Conservation (phyloP, 2,888 invertebrate genomes). For the Leucophenga montana region DNA sequence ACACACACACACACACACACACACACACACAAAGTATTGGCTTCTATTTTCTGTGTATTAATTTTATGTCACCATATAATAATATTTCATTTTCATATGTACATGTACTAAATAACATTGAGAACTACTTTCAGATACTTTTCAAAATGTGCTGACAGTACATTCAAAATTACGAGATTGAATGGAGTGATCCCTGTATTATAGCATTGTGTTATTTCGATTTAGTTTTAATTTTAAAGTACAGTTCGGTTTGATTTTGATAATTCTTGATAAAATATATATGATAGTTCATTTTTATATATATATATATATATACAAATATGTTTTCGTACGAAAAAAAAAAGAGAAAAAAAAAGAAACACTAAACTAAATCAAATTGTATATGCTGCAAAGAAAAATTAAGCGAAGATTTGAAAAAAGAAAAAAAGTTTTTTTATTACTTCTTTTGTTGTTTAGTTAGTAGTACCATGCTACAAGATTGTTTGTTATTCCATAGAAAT, state of each 20-base stretch:
- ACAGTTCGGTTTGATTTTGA: not conserved
- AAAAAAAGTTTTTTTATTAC: too few species aligned
- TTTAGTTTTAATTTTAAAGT: too few species aligned
- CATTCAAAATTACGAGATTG: not conserved
- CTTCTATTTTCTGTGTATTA: not conserved
- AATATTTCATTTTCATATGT: slow-evolving; percentile 15
- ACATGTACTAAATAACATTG: not conserved
- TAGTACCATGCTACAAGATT: too few species aligned
- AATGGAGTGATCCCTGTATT: slow-evolving; percentile 2
- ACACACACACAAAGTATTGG: not conserved
- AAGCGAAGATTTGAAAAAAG: too few species aligned
- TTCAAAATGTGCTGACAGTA: slow-evolving; percentile 1
- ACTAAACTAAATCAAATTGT: too few species aligned
- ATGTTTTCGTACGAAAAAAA: too few species aligned
- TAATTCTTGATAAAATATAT: slow-evolving; percentile 4
- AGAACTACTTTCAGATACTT: slow-evolving; percentile 12
- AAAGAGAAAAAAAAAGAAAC: not conserved
- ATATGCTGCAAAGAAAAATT: too few species aligned
- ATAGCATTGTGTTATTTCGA: too few species aligned
- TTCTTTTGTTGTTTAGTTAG: too few species aligned
- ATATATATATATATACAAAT: not conserved
- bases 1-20: not conserved
- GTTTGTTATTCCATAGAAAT: too few species aligned
- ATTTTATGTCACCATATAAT: too few species aligned
- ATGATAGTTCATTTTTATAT: not conserved